A percentile compares a stretch with the other conserved stretches of the same genome.
phyloP scores from a whole-genome alignment of 2,888 invertebrate species.

The Pseudanteris insignis region DNA sequence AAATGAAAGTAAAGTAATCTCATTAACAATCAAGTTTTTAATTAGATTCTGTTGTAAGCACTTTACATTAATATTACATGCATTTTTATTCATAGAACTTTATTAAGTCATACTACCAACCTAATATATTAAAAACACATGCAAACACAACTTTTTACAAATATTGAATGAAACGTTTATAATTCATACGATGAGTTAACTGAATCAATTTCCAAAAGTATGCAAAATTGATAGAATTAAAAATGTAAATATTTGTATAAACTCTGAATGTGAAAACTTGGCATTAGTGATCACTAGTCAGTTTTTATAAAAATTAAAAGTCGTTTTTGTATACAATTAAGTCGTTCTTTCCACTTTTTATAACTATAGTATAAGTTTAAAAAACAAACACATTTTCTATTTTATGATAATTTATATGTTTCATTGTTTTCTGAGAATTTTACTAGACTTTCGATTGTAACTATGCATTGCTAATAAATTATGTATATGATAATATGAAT shows the following conservation, averaged over 20 bases:
- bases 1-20: no score
- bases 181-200: no score
- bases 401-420: slow-evolving; percentile 19
- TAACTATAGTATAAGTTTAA: slow-evolving; percentile 4
- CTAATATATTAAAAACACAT: no score
- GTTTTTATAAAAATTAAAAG: slow-evolving; percentile 37
- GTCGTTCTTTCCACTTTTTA: slow-evolving; percentile 22
- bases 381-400: slow-evolving; percentile 2
- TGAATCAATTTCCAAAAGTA: no score
- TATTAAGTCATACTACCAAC: no score
- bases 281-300: slow-evolving; percentile 44
- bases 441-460: slow-evolving; percentile 35
- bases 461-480: slow-evolving; percentile 39
- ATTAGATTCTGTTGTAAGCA: no score
- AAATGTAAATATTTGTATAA: slow-evolving; percentile 43
- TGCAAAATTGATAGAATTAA: slow-evolving; percentile 25
- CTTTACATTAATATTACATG: no score
- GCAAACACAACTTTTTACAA: no score
- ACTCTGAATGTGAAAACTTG: slow-evolving; percentile 40
- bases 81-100: no score
- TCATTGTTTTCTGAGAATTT: slow-evolving; percentile 27
- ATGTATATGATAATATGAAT: no score
- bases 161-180: no score
- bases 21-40: no score
- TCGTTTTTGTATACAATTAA: slow-evolving; percentile 32